A percentile compares a stretch with the other conserved stretches of the same genome.
Conservation (phyloP, 30 jellyfish, hydroid and myxozoan genomes). For the Aurelia sp. region DNA sequence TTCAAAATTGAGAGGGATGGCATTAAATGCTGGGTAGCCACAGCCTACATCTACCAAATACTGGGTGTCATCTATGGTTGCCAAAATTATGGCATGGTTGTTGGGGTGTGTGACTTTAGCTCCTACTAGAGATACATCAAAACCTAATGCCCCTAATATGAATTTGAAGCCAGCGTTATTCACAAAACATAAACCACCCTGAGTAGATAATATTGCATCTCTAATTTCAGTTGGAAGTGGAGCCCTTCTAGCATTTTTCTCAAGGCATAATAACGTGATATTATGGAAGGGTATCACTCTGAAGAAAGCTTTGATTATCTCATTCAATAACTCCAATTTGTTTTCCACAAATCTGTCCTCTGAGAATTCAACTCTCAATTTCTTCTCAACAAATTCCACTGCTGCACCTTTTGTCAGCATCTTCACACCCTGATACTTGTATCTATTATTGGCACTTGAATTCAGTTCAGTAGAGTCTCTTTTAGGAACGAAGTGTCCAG, state of each 20-base stretch:
- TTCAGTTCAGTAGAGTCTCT: too few species aligned
- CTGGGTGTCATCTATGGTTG: not conserved
- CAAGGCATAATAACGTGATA: not conserved
- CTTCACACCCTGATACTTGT: not conserved
- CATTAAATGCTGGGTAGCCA: slow-evolving; percentile 23
- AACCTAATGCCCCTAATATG: slow-evolving; percentile 1
- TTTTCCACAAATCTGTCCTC: not conserved
- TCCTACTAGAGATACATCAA: not conserved
- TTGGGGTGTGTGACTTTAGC: not conserved
- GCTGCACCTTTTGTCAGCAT: slow-evolving; percentile 1
- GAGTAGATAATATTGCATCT: not conserved
- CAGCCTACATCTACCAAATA: slow-evolving; percentile 15
- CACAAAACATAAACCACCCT: slow-evolving; percentile 18
- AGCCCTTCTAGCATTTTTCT: not conserved
- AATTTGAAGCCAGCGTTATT: slow-evolving; percentile 8
- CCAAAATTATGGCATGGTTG: slow-evolving; percentile 10
- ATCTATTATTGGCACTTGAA: too few species aligned
- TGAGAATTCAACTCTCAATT: not conserved
- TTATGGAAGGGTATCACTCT: slow-evolving; percentile 3
- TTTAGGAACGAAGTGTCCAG: too few species aligned
- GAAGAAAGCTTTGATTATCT: slow-evolving; percentile 3
- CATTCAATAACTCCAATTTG: not conserved
- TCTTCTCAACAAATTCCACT: slow-evolving; percentile 10
- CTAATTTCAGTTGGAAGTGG: not conserved
- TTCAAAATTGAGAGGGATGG: slow-evolving; percentile 17